phyloP scores from a whole-genome alignment of 2,797 vertebrate genomes.

The Gouania willdenowi region DNA sequence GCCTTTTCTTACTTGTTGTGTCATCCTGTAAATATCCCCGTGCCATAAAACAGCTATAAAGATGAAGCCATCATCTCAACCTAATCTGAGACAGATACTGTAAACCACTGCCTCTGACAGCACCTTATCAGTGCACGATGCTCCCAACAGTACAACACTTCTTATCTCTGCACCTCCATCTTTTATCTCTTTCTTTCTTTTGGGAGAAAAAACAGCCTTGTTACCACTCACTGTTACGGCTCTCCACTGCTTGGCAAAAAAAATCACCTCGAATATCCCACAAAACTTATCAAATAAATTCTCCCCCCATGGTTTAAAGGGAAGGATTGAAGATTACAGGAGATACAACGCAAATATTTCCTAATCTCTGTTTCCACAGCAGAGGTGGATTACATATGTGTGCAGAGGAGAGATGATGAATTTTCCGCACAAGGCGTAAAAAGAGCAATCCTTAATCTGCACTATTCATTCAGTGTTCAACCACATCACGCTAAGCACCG shows the following conservation, averaged over 20 bases:
- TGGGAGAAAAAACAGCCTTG: background rate
- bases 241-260: too few species aligned
- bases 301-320: too few species aligned
- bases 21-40: constrained; percentile 64
- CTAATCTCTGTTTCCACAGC: constrained; percentile 59
- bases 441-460: constrained; percentile 53
- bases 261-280: too few species aligned
- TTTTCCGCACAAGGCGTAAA: constrained; percentile 34
- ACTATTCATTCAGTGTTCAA: constrained; percentile 39
- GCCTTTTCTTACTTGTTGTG: constrained; percentile 20
- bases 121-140: constrained; percentile 28
- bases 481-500: constrained; percentile 23
- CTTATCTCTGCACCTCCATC: constrained; percentile 25
- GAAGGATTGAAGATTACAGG: too few species aligned
- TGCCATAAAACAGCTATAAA: constrained; percentile 68
- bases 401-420: constrained; percentile 54
- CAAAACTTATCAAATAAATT: too few species aligned
- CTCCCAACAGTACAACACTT: constrained; percentile 16
- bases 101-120: constrained; percentile 40
- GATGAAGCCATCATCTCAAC: constrained; percentile 68
- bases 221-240: background rate
- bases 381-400: constrained; percentile 42
- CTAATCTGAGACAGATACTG: constrained; percentile 70
- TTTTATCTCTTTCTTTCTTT: constrained; percentile 10
- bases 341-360: too few species aligned